Conservation (phyloP, 2,113 vertebrate genomes). For the Hemichromis elongatus region DNA sequence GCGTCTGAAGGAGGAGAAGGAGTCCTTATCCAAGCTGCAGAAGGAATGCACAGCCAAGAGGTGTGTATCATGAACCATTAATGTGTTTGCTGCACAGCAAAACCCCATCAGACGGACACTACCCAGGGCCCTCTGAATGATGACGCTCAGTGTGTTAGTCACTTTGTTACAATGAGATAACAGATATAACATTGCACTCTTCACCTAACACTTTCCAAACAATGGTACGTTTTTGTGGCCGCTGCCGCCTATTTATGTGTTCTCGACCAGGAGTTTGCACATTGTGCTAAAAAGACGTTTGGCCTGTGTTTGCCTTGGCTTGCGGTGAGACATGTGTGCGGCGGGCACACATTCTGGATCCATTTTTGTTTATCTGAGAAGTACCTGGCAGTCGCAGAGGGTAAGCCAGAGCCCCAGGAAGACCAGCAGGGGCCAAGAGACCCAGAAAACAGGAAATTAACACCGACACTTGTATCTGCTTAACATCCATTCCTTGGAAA, state of each 20-base stretch:
- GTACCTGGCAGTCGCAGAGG: slow-evolving; percentile 44
- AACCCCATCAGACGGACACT: not conserved
- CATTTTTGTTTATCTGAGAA: slow-evolving; percentile 42
- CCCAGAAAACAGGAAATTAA: slow-evolving; percentile 48
- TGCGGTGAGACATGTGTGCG: not conserved
- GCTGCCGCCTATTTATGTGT: slow-evolving; percentile 4
- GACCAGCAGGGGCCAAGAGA: slow-evolving; percentile 12
- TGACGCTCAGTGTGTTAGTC: not conserved
- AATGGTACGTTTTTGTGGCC: slow-evolving; percentile 11
- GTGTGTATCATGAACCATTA: slow-evolving; percentile 70
- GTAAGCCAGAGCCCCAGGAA: slow-evolving; percentile 13
- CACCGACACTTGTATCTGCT: slow-evolving; percentile 43
- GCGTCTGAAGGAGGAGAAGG: slow-evolving; percentile 82
- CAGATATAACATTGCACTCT: not conserved
- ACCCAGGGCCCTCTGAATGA: not conserved
- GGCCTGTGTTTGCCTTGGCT: slow-evolving; percentile 51
- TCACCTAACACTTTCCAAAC: slow-evolving; percentile 17
- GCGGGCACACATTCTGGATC: slow-evolving; percentile 1
- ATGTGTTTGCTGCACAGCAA: slow-evolving; percentile 7
- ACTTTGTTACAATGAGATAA: not conserved
- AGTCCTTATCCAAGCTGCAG: slow-evolving; percentile 81
- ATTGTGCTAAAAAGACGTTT: slow-evolving; percentile 3
- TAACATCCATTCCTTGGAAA: slow-evolving; percentile 27
- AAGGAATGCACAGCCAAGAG: slow-evolving; percentile 96
- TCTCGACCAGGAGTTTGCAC: slow-evolving; percentile 19